Base-by-base conservation (phyloP, 2,888 invertebrate genomes). In the Platerodrilus igneus region DNA sequence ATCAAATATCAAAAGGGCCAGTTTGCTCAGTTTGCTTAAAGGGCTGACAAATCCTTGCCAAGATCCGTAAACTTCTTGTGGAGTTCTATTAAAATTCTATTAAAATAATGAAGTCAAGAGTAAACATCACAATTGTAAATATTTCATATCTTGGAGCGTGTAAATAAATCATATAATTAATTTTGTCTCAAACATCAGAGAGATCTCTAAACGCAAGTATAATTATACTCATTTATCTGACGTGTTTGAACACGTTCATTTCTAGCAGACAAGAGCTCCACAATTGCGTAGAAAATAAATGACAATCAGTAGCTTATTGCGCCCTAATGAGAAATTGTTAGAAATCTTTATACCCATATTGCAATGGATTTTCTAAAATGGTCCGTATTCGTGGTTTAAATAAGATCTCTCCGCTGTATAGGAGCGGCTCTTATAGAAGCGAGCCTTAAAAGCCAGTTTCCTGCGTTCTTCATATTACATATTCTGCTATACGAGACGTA, bases 291-390 rank as follows among this genome's bases (percentile, higher is more conserved):
- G 54, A 59, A 63, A 66, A 65, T 62, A 65, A 66, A 66, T 63
- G 66, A 66, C 65, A 66, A 66, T 66, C 64, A 63, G 63, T 58
- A 62, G 62, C 64, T 64, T 62, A 62, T 64, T 64, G 64, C 63
- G 49, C 56, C 61, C 62, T 64, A 66, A 65, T 66, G 66, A 66
- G 66, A 66, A 65, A 66, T 65, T 66, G 66, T 66, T 66, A 61
- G 63, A 59, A 65, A 65, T 66, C 64, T 65, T 66, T 66, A 63
- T 62, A 58, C 44, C n/a, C 38, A 44, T 39, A 38, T 28, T 39
- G 39, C 34, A 41, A 36, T 21, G 35, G 27, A 42, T 42, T 42
- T 40, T 41, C 47, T 49, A 57, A 54, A 52, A 41, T 52, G 47
- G 39, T 39, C 53, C 51, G 41, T 54, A 53, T 49, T 42, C 42